phyloP scores from a whole-genome alignment of 2,888 invertebrate species.

The Nomada hirtipes region DNA sequence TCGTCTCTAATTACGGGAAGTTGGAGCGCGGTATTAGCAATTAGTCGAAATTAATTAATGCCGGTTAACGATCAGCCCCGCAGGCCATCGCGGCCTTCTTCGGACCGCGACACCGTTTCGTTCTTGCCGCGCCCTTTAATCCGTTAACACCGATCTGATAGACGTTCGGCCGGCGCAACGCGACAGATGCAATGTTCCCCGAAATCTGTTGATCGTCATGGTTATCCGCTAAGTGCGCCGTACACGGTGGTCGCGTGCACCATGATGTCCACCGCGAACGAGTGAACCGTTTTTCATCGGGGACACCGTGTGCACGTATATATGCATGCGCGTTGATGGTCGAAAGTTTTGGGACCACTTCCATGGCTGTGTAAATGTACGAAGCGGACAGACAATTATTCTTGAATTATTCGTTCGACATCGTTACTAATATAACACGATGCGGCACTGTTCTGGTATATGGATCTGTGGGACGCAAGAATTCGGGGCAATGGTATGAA shows the following conservation, averaged over 20 bases:
- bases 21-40: constrained; percentile 73
- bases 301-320: background rate
- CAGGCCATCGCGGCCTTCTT: background rate
- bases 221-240: constrained; percentile 54
- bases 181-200: constrained; percentile 45
- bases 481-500: too few species aligned
- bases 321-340: too few species aligned
- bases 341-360: constrained; percentile 36
- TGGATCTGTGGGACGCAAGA: too few species aligned
- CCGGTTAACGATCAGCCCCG: constrained; percentile 23
- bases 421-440: too few species aligned
- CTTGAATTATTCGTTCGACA: too few species aligned
- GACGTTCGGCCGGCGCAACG: constrained; percentile 8
- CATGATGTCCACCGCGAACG: constrained; percentile 30
- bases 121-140: constrained; percentile 48
- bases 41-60: constrained; percentile 81
- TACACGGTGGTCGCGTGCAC: constrained; percentile 34
- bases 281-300: constrained; percentile 28
- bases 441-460: too few species aligned
- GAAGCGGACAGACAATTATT: too few species aligned
- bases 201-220: constrained; percentile 55
- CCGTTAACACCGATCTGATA: constrained; percentile 39
- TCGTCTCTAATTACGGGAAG: constrained; percentile 79
- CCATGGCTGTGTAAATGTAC: background rate
- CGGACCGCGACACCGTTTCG: constrained; percentile 8